Percentiles rank a stretch among this genome's conserved stretches.
Conservation (phyloP, 92 coral and sea anemone genomes). For the Umimayanthus chanpuru region DNA sequence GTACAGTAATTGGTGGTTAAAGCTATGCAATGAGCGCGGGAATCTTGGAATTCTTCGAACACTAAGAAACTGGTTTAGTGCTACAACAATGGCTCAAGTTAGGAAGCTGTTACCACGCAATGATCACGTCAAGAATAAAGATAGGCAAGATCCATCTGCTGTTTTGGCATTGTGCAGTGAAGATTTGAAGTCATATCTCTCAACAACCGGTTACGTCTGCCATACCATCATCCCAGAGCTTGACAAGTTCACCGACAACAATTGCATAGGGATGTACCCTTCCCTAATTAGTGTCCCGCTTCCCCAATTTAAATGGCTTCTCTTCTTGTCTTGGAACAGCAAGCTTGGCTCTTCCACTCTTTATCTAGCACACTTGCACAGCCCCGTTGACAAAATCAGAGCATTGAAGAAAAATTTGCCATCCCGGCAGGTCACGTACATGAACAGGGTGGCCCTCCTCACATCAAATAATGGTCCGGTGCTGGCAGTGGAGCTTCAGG, state of each 20-base stretch:
- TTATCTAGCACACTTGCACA: conserved; percentile 41
- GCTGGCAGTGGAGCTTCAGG: conserved; percentile 35
- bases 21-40: conserved; percentile 38
- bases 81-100: conserved; percentile 12
- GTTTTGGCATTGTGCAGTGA: conserved; percentile 34
- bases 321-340: conserved; percentile 43
- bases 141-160: conserved; percentile 54
- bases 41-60: conserved; percentile 45
- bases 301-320: conserved; percentile 22
- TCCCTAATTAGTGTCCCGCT: conserved; percentile 55
- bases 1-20: conserved; percentile 47
- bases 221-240: conserved; percentile 51
- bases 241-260: conserved; percentile 50
- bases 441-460: conserved; percentile 18
- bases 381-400: conserved; percentile 40
- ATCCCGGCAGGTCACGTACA: not conserved
- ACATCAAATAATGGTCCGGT: conserved; percentile 36
- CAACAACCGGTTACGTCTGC: conserved; percentile 33
- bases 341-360: conserved; percentile 43
- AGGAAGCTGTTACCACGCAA: conserved; percentile 47
- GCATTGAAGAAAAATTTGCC: conserved; percentile 47
- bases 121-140: conserved; percentile 53
- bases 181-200: conserved; percentile 29
- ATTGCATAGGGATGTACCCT: conserved; percentile 47
- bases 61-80: conserved; percentile 4